phyloP scores from a whole-genome alignment of 35 echinoderm and acorn worm species.

The Anneissia japonica region DNA sequence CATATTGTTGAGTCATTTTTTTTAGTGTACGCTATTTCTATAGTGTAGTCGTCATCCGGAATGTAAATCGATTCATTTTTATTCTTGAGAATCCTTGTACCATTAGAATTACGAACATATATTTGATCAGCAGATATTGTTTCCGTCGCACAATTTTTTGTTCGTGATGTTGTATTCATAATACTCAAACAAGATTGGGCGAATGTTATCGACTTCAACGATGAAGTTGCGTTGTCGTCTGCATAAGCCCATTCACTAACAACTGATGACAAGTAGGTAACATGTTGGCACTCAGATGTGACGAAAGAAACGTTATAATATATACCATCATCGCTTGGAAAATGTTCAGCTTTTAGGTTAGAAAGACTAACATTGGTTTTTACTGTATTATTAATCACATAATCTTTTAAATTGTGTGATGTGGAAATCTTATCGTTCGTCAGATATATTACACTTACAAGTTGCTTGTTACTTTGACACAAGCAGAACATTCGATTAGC shows the following conservation, averaged over 20 bases:
- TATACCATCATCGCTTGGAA: neutral
- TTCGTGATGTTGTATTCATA: neutral
- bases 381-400: neutral
- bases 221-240: neutral
- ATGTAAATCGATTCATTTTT: neutral
- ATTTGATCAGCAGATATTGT: neutral
- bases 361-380: neutral
- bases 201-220: neutral
- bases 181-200: neutral
- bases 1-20: neutral
- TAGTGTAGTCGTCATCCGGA: neutral
- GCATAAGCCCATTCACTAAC: neutral
- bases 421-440: neutral
- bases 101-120: neutral
- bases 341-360: neutral
- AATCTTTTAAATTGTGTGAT: neutral
- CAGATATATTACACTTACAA: neutral
- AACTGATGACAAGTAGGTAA: neutral
- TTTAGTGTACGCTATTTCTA: neutral
- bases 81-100: neutral
- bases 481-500: neutral
- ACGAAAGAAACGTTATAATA: neutral
- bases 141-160: neutral
- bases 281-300: neutral
- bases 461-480: neutral